Percentiles rank a stretch among this genome's conserved stretches.
These are phyloP conservation scores for Argyresthia goedartella DNA, from an alignment of 2,888 invertebrate genomes.

Conservation along the genomic window DNA sequence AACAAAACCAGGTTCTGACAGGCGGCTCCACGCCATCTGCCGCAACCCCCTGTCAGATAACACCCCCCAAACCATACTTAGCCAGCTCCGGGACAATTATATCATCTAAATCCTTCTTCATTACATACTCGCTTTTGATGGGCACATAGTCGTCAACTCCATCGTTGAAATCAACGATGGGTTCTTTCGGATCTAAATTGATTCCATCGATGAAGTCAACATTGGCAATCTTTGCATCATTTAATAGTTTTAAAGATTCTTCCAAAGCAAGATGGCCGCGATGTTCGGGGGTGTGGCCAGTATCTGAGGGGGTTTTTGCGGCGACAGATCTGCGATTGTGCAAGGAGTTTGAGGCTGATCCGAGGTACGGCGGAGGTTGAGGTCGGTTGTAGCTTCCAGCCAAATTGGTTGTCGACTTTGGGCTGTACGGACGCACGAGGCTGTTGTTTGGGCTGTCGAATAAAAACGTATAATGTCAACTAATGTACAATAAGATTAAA, in stretches of 20 bases:
- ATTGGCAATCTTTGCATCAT: conserved; percentile 52
- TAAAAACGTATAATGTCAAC: background rate
- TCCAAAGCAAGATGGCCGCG: conserved; percentile 46
- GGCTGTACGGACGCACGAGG: conserved; percentile 61
- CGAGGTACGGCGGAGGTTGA: conserved; percentile 58
- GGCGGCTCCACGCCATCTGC: conserved; percentile 37
- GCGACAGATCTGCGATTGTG: conserved; percentile 42
- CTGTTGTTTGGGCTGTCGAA: conserved; percentile 69
- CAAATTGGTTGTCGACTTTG: conserved; percentile 50
- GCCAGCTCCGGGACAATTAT: conserved; percentile 48
- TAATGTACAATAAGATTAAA: background rate
- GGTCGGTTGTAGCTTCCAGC: conserved; percentile 58
- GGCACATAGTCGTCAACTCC: conserved; percentile 58
- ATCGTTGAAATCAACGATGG: conserved; percentile 45
- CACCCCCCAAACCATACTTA: conserved; percentile 38
- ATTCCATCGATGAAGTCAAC: conserved; percentile 31
- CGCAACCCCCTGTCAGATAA: conserved; percentile 52
- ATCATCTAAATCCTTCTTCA: conserved; percentile 36
- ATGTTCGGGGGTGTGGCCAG: conserved; percentile 44
- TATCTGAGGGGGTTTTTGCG: conserved; percentile 24
- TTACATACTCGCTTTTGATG: conserved; percentile 16
- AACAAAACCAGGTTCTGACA: conserved; percentile 67
- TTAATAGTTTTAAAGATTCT: conserved; percentile 55
- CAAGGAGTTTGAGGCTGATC: conserved; percentile 43
- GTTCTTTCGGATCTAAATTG: conserved; percentile 20